These are phyloP conservation scores for Eucera pruinosa DNA, from an alignment of 2,888 invertebrate species.

Conservation along the genomic window DNA sequence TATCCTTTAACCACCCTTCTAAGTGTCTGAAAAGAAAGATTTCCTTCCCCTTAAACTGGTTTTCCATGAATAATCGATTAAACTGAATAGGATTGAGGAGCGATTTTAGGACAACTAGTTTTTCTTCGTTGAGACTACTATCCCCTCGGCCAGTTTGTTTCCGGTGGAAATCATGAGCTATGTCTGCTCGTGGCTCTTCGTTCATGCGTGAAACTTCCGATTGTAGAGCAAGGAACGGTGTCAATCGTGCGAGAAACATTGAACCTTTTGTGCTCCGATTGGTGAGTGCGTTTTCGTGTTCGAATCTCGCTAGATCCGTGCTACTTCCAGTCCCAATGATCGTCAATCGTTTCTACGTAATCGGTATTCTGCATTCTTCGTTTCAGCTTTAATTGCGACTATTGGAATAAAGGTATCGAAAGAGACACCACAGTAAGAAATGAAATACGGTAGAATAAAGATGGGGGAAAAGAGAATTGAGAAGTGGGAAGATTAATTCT, in stretches of 20 bases:
- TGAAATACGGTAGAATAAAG: not conserved
- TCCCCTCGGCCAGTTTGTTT: slow-evolving; percentile 60
- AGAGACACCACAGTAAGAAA: not conserved
- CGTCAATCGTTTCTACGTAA: slow-evolving; percentile 19
- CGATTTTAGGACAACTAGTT: slow-evolving; percentile 5
- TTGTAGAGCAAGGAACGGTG: slow-evolving; percentile 67
- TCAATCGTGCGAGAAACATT: slow-evolving; percentile 73
- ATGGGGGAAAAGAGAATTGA: not conserved
- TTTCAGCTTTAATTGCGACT: not conserved
- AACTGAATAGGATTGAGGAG: slow-evolving; percentile 29
- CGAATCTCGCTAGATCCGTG: slow-evolving; percentile 31
- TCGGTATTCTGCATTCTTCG: not conserved
- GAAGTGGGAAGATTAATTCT: not conserved
- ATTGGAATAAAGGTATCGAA: not conserved
- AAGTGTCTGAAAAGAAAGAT: too few species aligned
- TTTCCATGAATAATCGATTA: slow-evolving; percentile 24
- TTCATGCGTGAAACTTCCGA: slow-evolving; percentile 74
- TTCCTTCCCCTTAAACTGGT: not conserved
- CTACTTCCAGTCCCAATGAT: slow-evolving; percentile 30
- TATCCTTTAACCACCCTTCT: too few species aligned
- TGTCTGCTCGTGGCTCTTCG: slow-evolving; percentile 66
- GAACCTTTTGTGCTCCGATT: slow-evolving; percentile 59
- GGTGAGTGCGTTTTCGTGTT: slow-evolving; percentile 63
- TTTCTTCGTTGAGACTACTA: slow-evolving; percentile 17
- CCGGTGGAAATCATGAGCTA: slow-evolving; percentile 72